These are phyloP conservation scores for Meandrusa payeni DNA, from an alignment of 2,888 invertebrate genomes.

Conservation along the genomic window DNA sequence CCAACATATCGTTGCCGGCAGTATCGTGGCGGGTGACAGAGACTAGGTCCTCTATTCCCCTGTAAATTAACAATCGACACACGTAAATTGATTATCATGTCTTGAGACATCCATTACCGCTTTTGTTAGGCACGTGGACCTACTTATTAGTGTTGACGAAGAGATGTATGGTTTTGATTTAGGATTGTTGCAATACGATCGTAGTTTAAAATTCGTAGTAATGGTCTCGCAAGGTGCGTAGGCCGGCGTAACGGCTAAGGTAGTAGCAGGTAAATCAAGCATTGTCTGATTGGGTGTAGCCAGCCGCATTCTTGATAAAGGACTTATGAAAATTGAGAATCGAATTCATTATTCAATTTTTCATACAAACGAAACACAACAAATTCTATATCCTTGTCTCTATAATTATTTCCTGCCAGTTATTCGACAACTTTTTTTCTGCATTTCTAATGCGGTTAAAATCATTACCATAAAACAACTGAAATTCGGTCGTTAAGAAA, in stretches of 20 bases:
- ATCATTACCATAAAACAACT: too few relatives aligned
- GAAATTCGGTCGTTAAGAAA: too few relatives aligned
- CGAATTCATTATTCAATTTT: slow-evolving; percentile 6
- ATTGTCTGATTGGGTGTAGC: slow-evolving; percentile 73
- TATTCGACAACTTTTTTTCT: too few relatives aligned
- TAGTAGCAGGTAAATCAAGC: slow-evolving; percentile 68
- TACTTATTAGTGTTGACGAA: background rate
- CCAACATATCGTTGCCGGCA: slow-evolving; percentile 57
- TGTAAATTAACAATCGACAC: background rate
- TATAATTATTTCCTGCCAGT: too few relatives aligned
- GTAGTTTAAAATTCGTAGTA: slow-evolving; percentile 1
- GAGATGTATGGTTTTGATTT: slow-evolving; percentile 7
- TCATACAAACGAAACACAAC: too few relatives aligned
- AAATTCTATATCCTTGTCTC: too few relatives aligned
- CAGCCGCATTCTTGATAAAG: slow-evolving; percentile 50
- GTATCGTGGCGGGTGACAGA: slow-evolving; percentile 41
- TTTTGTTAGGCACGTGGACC: background rate
- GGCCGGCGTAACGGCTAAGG: slow-evolving; percentile 68
- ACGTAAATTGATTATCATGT: slow-evolving; percentile 12
- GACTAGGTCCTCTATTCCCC: slow-evolving; percentile 4
- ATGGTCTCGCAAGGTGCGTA: slow-evolving; percentile 58
- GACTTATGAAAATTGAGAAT: slow-evolving; percentile 29
- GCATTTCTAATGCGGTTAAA: too few relatives aligned
- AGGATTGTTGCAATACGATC: background rate
- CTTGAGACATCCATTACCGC: background rate